These are phyloP conservation scores for Mobula birostris DNA, from an alignment of 2,113 vertebrate species.

Conservation along the genomic window DNA sequence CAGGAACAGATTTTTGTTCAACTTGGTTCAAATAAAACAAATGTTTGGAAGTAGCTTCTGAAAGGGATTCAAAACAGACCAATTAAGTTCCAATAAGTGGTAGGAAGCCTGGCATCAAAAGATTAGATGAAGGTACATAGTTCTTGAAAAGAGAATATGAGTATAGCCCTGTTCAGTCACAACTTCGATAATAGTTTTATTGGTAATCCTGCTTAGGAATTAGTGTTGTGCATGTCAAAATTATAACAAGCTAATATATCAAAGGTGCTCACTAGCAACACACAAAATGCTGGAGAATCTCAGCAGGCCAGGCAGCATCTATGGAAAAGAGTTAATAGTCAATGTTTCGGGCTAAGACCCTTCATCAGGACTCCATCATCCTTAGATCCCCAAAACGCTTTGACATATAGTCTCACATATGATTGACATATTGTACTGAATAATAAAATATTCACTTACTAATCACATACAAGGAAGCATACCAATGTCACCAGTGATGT, in stretches of 20 bases:
- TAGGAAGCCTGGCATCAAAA: background rate
- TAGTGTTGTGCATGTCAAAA: background rate
- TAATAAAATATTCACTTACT: background rate
- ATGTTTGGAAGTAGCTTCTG: background rate
- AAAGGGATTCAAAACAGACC: background rate
- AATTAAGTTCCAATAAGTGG: background rate
- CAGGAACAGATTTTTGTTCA: background rate
- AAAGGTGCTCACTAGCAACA: background rate
- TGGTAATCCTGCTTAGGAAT: background rate
- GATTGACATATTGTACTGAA: background rate
- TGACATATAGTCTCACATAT: background rate
- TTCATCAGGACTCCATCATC: background rate
- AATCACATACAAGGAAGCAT: background rate
- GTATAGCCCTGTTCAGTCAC: no score
- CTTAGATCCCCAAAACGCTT: background rate
- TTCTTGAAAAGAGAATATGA: background rate
- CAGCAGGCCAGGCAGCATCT: no score
- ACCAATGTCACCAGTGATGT: background rate
- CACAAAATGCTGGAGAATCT: no score
- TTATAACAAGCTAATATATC: background rate
- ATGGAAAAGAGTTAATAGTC: no score
- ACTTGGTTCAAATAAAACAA: background rate
- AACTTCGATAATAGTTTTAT: background rate
- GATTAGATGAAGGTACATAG: background rate
- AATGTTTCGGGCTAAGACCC: no score